Evolutionary conservation across 2,113 vertebrate species (phyloP).

Genomic region (Reinhardtius hippoglossoides): DNA sequence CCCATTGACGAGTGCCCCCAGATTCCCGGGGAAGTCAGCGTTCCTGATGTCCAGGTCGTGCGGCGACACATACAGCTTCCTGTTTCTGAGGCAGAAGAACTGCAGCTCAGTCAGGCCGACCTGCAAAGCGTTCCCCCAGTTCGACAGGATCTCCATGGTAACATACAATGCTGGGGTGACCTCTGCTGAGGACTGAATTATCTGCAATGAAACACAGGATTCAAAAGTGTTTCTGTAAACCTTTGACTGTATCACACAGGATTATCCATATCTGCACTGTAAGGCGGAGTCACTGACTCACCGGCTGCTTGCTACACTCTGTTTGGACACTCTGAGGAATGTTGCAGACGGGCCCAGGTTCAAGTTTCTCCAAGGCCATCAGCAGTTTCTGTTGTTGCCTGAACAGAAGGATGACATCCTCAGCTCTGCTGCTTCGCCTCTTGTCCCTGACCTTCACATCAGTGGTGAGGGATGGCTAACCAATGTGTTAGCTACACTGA

Average conservation of each 20-base stretch:
- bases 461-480: constrained; percentile 1
- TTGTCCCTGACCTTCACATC: constrained; percentile 28
- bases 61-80: constrained; percentile 90
- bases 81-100: constrained; percentile 88
- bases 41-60: constrained; percentile 92
- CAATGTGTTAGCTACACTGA: constrained; percentile 5
- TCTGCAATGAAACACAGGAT: constrained; percentile 58
- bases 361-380: constrained; percentile 81
- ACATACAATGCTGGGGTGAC: constrained; percentile 86
- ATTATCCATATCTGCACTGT: constrained; percentile 24
- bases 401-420: constrained; percentile 64
- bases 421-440: constrained; percentile 20
- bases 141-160: constrained; percentile 95
- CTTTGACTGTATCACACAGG: not conserved
- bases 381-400: constrained; percentile 89
- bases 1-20: constrained; percentile 88
- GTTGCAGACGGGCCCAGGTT: constrained; percentile 68
- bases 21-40: constrained; percentile 83
- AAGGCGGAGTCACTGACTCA: constrained; percentile 54
- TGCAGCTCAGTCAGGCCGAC: constrained; percentile 93
- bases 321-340: constrained; percentile 58
- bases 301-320: constrained; percentile 57
- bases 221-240: not conserved
- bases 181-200: constrained; percentile 64
- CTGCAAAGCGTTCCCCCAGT: constrained; percentile 87